Base-by-base conservation (phyloP, 2,888 invertebrate genomes). In the Amphipoea oculea region DNA sequence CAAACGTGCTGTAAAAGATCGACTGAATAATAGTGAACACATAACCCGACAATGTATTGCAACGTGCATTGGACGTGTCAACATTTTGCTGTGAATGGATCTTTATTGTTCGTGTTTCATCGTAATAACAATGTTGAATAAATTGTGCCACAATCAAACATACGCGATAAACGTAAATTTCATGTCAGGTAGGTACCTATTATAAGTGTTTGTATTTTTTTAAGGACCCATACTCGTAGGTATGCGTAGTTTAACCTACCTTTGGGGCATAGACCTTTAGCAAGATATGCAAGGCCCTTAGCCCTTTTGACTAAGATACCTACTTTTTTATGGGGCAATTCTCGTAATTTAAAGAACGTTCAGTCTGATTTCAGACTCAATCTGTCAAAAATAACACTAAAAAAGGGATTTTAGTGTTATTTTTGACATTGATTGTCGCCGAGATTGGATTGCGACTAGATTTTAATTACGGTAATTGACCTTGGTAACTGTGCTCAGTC, bases 81-180 rank as follows among this genome's bases (percentile, higher is more conserved):
- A 92, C 89, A 92, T 92, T 92, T 92, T 90, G 87, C 89, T 91
- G 89, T 85, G 84, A 88, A 86, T 80, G 82, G 84, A 88, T 89
- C 81, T 92, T 92, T 91, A 92, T 91, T 91, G 92, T 92, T 92
- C 91, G 90, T 91, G 92, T 91, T 92, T 89, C 86, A 81, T 86
- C 83, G 91, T 91, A 92, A 92, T 91, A 92, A 91, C 89, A 92
- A 89, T 91, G 92, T 86, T 85, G 82, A 84, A 87, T 90, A 87
- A 89, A 89, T 90, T 89, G 85, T 79, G 79, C 83, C 69, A 84
- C 86, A 88, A 82, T 89, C 86, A 89, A 86, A 86, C 84, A 82
- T 88, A 79, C 73, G 76, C 79, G 81, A 81, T 89, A 83, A 82
- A 86, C 86, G 78, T 82, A 83, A 78, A 86, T 83, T 80, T 77